These are phyloP conservation scores for Drosophila nigromelanica DNA, from an alignment of 1,140 invertebrate species.

Conservation along the genomic window DNA sequence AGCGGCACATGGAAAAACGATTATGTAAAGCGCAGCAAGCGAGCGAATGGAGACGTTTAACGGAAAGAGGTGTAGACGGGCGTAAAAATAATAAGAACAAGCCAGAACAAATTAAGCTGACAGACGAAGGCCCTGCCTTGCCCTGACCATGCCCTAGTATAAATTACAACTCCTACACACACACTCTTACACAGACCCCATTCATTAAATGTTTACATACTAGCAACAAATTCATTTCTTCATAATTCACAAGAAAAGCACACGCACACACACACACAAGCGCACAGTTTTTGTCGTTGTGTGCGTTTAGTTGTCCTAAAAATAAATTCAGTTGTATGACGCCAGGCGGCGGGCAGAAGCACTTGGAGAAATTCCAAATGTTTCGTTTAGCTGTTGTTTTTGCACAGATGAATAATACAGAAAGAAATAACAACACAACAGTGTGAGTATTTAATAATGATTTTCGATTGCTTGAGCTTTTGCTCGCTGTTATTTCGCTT, in stretches of 20 bases:
- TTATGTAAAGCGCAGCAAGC: slow-evolving; percentile 65
- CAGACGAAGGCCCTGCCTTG: slow-evolving; percentile 32
- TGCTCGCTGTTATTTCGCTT: slow-evolving; percentile 31
- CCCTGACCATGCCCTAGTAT: slow-evolving; percentile 38
- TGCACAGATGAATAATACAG: slow-evolving; percentile 34
- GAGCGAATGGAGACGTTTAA: slow-evolving; percentile 16
- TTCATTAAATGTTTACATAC: slow-evolving; percentile 67
- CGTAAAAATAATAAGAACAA: slow-evolving; percentile 17
- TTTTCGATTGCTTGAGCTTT: slow-evolving; percentile 39
- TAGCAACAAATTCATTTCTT: slow-evolving; percentile 53
- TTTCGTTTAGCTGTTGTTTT: slow-evolving; percentile 36
- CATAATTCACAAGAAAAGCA: slow-evolving; percentile 55
- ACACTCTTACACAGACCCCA: slow-evolving; percentile 32
- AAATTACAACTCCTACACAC: slow-evolving; percentile 34
- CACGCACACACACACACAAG: slow-evolving; percentile 14
- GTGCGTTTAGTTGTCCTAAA: slow-evolving; percentile 72
- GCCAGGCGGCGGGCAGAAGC: slow-evolving; percentile 34
- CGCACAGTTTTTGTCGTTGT: slow-evolving; percentile 45
- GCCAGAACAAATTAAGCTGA: slow-evolving; percentile 62
- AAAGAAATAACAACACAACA: neutral
- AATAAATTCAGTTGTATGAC: slow-evolving; percentile 79
- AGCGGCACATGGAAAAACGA: slow-evolving; percentile 68
- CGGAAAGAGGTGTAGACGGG: slow-evolving; percentile 5
- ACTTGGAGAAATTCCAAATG: slow-evolving; percentile 77
- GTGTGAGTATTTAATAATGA: slow-evolving; percentile 36